A percentile compares a stretch with the other conserved stretches of the same genome.
These are phyloP conservation scores for Myathropa florea DNA, from an alignment of 2,888 invertebrate species.

Conservation along the genomic window DNA sequence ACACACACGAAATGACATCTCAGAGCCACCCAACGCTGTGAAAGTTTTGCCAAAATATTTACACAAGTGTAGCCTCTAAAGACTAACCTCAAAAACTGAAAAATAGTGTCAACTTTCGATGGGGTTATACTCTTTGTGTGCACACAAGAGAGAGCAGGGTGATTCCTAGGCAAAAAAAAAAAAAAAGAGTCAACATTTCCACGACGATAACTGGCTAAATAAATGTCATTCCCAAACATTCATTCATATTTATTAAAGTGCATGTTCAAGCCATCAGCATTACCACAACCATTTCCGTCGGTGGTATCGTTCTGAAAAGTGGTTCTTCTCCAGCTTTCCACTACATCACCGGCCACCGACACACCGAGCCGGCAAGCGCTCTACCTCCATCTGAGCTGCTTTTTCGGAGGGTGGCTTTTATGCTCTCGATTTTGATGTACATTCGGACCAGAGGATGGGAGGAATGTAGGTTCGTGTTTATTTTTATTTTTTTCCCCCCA, in stretches of 20 bases:
- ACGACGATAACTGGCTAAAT: slow-evolving; percentile 66
- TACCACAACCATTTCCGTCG: slow-evolving; percentile 61
- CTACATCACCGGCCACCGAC: too few relatives aligned
- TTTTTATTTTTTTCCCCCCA: background rate
- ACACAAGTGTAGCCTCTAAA: slow-evolving; percentile 23
- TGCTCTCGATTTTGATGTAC: background rate
- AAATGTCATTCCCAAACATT: slow-evolving; percentile 65
- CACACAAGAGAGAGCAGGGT: background rate
- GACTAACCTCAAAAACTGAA: slow-evolving; percentile 10
- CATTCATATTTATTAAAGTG: slow-evolving; percentile 68
- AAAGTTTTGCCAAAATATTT: slow-evolving; percentile 63
- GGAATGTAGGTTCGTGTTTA: background rate
- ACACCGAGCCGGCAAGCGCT: too few relatives aligned
- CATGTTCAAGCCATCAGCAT: slow-evolving; percentile 63
- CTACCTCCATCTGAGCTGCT: too few relatives aligned
- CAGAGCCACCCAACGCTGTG: background rate
- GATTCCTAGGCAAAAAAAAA: background rate
- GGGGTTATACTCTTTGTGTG: background rate
- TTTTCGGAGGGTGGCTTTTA: background rate
- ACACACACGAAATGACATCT: too few relatives aligned
- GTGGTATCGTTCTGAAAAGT: slow-evolving; percentile 47
- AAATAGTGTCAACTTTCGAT: slow-evolving; percentile 29
- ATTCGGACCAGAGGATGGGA: background rate
- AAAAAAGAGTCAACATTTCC: slow-evolving; percentile 41
- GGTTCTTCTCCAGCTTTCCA: background rate